Percentiles rank a stretch among this genome's conserved stretches.
phyloP scores from a whole-genome alignment of 2,888 invertebrate genomes.

The Cantharis nigra region DNA sequence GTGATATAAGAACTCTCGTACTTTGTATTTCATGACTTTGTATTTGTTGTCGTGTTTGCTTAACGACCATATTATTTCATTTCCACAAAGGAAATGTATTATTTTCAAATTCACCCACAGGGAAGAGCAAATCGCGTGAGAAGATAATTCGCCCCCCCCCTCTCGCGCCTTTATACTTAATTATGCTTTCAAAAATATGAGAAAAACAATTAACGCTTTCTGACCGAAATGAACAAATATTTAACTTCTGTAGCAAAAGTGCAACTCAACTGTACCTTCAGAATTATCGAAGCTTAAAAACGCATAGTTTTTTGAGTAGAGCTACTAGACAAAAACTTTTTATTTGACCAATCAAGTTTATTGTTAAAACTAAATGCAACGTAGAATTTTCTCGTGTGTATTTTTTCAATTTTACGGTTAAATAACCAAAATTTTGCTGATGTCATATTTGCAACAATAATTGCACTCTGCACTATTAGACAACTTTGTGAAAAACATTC shows the following conservation, averaged over 20 bases:
- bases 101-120: neutral
- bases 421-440: neutral
- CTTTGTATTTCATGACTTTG: constrained; percentile 14
- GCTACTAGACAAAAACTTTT: neutral
- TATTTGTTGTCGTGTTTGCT: constrained; percentile 5
- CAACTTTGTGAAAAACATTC: constrained; percentile 1
- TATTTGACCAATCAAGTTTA: neutral
- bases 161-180: no score
- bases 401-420: constrained; percentile 1
- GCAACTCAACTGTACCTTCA: neutral
- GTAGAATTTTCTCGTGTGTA: neutral
- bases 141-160: neutral
- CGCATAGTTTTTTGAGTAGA: neutral
- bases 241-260: neutral
- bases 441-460: neutral
- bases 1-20: constrained; percentile 16
- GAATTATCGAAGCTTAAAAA: neutral
- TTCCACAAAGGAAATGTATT: neutral
- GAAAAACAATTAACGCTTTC: no score
- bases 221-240: neutral
- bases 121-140: neutral
- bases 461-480: neutral
- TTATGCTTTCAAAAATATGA: no score
- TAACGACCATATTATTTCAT: constrained; percentile 12
- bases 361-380: neutral